Conservation (phyloP, 2,888 invertebrate genomes). For the Teleogryllus oceanicus region DNA sequence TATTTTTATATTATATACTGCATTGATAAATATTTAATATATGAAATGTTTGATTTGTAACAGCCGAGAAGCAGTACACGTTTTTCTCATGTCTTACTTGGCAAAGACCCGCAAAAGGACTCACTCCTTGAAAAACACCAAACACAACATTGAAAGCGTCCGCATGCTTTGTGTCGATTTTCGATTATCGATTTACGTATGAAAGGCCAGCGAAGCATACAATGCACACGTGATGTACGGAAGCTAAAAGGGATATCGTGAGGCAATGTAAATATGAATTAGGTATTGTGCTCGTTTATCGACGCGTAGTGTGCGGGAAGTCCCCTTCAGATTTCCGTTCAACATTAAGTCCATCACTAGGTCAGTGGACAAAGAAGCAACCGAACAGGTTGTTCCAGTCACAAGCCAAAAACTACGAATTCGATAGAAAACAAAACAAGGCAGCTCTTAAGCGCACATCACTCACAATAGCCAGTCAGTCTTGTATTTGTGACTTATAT, state of each 20-base stretch:
- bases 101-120: too few relatives aligned
- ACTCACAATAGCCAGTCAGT: background rate
- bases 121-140: too few relatives aligned
- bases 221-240: background rate
- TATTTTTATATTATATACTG: too few relatives aligned
- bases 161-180: too few relatives aligned
- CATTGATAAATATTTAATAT: too few relatives aligned
- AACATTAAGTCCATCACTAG: background rate
- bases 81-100: too few relatives aligned
- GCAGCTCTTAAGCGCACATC: background rate
- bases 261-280: background rate
- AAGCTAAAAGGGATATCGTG: background rate
- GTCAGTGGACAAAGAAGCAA: background rate
- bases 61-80: too few relatives aligned
- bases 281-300: background rate
- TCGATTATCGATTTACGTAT: background rate
- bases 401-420: constrained; percentile 11
- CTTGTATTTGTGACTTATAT: constrained; percentile 1
- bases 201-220: background rate
- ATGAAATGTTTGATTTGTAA: too few relatives aligned
- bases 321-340: background rate
- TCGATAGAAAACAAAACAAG: background rate
- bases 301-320: background rate
- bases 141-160: too few relatives aligned
- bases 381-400: background rate